Conservation (phyloP, 1,140 invertebrate species). For the Leptopilina clavipes region DNA sequence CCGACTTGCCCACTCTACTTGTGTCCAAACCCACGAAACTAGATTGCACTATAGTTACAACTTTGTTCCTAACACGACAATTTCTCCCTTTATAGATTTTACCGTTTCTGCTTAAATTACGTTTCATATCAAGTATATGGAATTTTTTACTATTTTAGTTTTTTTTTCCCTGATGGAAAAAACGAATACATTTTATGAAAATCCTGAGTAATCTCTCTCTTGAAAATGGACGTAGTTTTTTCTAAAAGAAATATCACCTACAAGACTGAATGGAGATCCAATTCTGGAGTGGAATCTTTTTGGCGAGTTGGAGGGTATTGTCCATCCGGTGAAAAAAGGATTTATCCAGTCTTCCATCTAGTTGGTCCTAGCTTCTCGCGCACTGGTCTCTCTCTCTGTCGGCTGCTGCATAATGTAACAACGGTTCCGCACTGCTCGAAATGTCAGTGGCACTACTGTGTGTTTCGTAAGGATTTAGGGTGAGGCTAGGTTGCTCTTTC, state of each 20-base stretch:
- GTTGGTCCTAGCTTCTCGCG: slow-evolving; percentile 44
- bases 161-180: too few relatives aligned
- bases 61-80: slow-evolving; percentile 28
- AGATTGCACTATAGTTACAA: slow-evolving; percentile 49
- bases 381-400: slow-evolving; percentile 45
- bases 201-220: background rate
- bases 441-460: slow-evolving; percentile 51
- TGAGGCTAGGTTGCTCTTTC: slow-evolving; percentile 45
- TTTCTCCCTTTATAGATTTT: background rate
- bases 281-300: slow-evolving; percentile 51
- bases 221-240: background rate
- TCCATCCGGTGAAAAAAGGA: slow-evolving; percentile 55
- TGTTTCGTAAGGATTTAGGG: slow-evolving; percentile 57
- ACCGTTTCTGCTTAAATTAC: too few relatives aligned
- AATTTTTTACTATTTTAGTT: too few relatives aligned
- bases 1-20: slow-evolving; percentile 49
- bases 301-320: slow-evolving; percentile 46
- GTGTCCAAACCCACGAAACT: slow-evolving; percentile 51
- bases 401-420: slow-evolving; percentile 59
- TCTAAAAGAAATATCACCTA: background rate
- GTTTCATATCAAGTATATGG: too few relatives aligned
- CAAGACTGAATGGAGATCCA: slow-evolving; percentile 40
- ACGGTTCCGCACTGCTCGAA: slow-evolving; percentile 46
- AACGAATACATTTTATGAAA: background rate
- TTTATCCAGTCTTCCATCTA: slow-evolving; percentile 54